A percentile compares a stretch with the other conserved stretches of the same genome.
Evolutionary conservation across 2,113 vertebrate genomes (phyloP).

Genomic region (Anarhynchus alexandrinus): DNA sequence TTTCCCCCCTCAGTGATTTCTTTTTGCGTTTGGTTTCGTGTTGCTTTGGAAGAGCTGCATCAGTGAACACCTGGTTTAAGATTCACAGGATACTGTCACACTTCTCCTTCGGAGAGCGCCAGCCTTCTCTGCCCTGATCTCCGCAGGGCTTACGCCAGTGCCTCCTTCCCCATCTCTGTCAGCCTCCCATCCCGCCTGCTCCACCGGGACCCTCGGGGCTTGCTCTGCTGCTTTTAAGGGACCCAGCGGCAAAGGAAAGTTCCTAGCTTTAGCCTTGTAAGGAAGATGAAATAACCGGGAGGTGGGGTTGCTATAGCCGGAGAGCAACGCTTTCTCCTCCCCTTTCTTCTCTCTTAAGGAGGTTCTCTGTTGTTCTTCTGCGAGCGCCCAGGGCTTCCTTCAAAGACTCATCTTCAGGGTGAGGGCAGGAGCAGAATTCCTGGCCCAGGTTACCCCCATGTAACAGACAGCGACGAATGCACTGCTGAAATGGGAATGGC

Average conservation of each 20-base stretch:
- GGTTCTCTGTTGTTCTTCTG: neutral
- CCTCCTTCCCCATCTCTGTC: neutral
- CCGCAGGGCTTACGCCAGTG: neutral
- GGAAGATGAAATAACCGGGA: constrained; percentile 62
- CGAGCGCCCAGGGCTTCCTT: rapidly evolving
- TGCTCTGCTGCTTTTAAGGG: neutral
- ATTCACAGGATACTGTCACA: neutral
- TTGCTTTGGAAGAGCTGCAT: neutral
- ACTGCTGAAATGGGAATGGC: neutral
- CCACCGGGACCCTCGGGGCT: neutral
- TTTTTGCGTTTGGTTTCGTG: neutral
- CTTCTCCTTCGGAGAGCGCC: neutral
- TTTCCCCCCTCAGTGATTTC: neutral
- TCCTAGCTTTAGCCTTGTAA: constrained; percentile 62
- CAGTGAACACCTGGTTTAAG: neutral
- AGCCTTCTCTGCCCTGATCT: neutral
- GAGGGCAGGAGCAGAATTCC: neutral
- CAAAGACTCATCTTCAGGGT: rapidly evolving
- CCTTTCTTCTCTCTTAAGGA: constrained; percentile 58
- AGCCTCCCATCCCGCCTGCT: neutral
- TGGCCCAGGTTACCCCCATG: neutral
- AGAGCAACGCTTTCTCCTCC: constrained; percentile 25
- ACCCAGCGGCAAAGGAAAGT: neutral
- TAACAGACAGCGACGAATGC: rapidly evolving
- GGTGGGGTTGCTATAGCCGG: constrained; percentile 35